Evolutionary conservation across 2,888 invertebrate species (phyloP), one percentile per base, ranked within the genome.

Genomic region (Gortyna flavago): DNA sequence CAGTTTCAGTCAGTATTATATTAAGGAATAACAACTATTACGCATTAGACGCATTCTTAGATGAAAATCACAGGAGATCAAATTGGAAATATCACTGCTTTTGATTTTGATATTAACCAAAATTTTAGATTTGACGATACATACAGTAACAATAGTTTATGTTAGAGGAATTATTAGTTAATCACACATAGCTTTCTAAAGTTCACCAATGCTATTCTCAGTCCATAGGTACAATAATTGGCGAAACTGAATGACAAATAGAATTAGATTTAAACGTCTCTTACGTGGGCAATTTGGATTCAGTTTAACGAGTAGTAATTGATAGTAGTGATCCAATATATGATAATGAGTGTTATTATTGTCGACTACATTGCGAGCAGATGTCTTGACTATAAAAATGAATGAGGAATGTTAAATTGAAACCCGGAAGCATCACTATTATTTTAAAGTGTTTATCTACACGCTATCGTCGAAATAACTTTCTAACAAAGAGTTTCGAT

Each of bases 401-500:
- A 86, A 83, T 66, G 72, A 87, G 87, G 86, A 85, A 89, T 90
- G 86, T 90, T 89, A 89, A 87, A 88, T 88, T 89, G 86, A 89
- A 89, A 89, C 89, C 92, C 93, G 93, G 93, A 93, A 92, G 92
- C 92, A 84, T 82, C 79, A 80, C 87, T 85, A 90, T 91, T 90
- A 90, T 85, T 85, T 84, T 71, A 80, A 87, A 87, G 85, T 82
- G 72, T 90, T 92, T 92, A 92, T 89, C 88, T 80, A 88, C 93
- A 93, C 91, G 93, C 93, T 83, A 91, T 89, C 81, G 76, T 69
- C 72, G 61, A 89, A 83, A 81, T 84, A 79, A 89, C 92, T 93
- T 92, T 92, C 92, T 92, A 91, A 91, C 88, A 79, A 90, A 89
- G 86, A 90, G 89, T 85, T 89, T 78, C 64, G 83, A 88, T 90